phyloP scores from a whole-genome alignment of 2,113 vertebrate genomes.

The Dromiciops gliroides region DNA sequence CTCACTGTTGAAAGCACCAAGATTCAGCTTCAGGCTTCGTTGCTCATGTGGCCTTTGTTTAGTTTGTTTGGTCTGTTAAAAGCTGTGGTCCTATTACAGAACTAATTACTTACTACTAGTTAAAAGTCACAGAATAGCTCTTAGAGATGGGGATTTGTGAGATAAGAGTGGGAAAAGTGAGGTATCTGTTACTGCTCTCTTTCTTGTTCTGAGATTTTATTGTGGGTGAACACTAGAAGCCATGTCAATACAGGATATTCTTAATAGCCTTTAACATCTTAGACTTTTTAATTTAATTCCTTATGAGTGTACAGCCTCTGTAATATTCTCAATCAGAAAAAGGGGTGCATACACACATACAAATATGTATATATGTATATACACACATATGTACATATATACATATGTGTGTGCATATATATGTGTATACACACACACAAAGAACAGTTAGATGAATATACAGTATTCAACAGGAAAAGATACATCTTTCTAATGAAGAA shows the following conservation, averaged over 20 bases:
- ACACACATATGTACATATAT: not conserved
- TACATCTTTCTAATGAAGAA: conserved; percentile 24
- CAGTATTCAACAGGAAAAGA: not conserved
- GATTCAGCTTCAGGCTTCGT: not conserved
- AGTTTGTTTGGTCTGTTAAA: conserved; percentile 25
- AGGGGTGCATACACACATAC: not conserved
- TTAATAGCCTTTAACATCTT: conserved; percentile 7
- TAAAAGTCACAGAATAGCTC: conserved; percentile 18
- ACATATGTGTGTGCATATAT: no score
- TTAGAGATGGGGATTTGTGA: not conserved
- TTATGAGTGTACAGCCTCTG: conserved; percentile 13
- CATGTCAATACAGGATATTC: not conserved
- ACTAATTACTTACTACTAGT: conserved; percentile 38
- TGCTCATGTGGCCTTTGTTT: not conserved
- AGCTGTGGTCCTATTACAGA: conserved; percentile 10
- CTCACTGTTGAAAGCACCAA: not conserved
- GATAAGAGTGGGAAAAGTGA: conserved; percentile 19
- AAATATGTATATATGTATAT: not conserved
- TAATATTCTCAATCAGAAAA: conserved; percentile 35
- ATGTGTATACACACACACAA: not conserved
- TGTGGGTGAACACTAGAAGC: conserved; percentile 31
- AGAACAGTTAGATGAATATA: not conserved
- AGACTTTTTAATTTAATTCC: conserved; percentile 3
- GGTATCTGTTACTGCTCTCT: not conserved
- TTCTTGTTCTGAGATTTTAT: conserved; percentile 31